Evolutionary conservation across 2,888 invertebrate genomes (phyloP).

Genomic region (Aproaerema taeniolella): DNA sequence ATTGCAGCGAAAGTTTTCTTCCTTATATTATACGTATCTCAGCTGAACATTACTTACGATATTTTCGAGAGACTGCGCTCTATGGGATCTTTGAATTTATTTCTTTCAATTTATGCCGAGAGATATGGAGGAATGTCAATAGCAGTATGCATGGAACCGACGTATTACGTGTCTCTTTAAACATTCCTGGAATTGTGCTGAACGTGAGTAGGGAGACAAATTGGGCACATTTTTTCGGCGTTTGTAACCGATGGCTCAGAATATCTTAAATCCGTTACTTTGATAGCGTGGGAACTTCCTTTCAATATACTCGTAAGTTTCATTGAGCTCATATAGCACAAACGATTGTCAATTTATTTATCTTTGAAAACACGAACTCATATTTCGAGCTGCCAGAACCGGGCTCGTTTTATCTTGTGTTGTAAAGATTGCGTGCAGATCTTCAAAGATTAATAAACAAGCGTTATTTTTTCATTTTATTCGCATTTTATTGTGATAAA

Average conservation of each 20-base stretch:
- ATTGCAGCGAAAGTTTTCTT: slow-evolving; percentile 18
- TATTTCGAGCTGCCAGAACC: slow-evolving; percentile 12
- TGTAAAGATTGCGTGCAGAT: slow-evolving; percentile 29
- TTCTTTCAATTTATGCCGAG: slow-evolving; percentile 20
- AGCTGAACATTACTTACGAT: background rate
- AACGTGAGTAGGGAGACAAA: slow-evolving; percentile 52
- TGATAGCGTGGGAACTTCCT: slow-evolving; percentile 22
- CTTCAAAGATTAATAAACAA: slow-evolving; percentile 43
- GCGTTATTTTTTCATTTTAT: slow-evolving; percentile 32
- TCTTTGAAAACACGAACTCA: slow-evolving; percentile 10
- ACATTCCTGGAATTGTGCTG: slow-evolving; percentile 45
- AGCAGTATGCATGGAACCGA: slow-evolving; percentile 44
- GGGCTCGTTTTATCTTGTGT: slow-evolving; percentile 17
- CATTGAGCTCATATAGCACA: slow-evolving; percentile 6
- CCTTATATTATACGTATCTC: background rate
- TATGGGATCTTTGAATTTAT: slow-evolving; percentile 14
- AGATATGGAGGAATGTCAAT: slow-evolving; percentile 29
- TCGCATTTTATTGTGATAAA: slow-evolving; percentile 46
- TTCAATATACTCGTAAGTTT: slow-evolving; percentile 11
- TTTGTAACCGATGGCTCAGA: slow-evolving; percentile 37
- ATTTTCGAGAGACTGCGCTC: slow-evolving; percentile 8
- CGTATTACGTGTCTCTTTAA: slow-evolving; percentile 43
- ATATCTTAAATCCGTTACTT: slow-evolving; percentile 40
- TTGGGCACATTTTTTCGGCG: slow-evolving; percentile 42
- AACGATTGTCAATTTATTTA: slow-evolving; percentile 13